Base-by-base conservation (phyloP, 2,797 vertebrate genomes). In the Nyctalus aviator region DNA sequence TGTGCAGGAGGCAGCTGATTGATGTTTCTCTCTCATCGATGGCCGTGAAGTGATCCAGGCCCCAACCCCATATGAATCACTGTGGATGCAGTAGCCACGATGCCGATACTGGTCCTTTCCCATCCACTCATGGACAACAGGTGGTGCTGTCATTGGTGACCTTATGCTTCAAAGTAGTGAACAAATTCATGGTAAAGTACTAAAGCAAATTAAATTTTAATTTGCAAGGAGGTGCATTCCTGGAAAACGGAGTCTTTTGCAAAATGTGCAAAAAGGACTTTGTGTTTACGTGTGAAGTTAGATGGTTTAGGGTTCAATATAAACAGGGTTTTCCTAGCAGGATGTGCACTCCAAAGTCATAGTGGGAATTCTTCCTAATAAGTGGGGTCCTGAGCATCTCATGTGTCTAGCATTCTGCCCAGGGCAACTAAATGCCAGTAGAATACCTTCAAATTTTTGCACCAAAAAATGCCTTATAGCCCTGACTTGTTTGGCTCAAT, bases 201-300 rank as follows among this genome's bases (percentile, higher is more conserved):
- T 27, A 25, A 89, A 82, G 86, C 35, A 41, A 93, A 71, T 44
- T 17, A 44, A 44, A 10, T 44, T 83, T 92, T 93, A 71, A 82
- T 84, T 82, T 83, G 71, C 37, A 27, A 20, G 17, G 75, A 69
- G 32, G 10, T 59, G 7, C 32, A n/a, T 78, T 82, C 30, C 84
- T 84, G 37, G 23, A 27, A 91, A 90, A 76, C 8, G 8, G 18
- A 94, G 13, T 59, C 41, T 88, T 91, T 79, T 72, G 48, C 72
- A 73, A 87, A 94, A 89, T 37, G 18, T 55, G 25, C 72, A 77
- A 89, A 93, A 86, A 10, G 8, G 14, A 35, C 62, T 77, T 83
- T 21, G 25, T 30, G 37, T 85, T 95, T 77, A 62, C 37, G 55
- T 18, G 44, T 46, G 81, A 76, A 76, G 5, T 50, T 46, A 41